Evolutionary conservation across 2,797 vertebrate species (phyloP).

Genomic region (Borostomias antarcticus): DNA sequence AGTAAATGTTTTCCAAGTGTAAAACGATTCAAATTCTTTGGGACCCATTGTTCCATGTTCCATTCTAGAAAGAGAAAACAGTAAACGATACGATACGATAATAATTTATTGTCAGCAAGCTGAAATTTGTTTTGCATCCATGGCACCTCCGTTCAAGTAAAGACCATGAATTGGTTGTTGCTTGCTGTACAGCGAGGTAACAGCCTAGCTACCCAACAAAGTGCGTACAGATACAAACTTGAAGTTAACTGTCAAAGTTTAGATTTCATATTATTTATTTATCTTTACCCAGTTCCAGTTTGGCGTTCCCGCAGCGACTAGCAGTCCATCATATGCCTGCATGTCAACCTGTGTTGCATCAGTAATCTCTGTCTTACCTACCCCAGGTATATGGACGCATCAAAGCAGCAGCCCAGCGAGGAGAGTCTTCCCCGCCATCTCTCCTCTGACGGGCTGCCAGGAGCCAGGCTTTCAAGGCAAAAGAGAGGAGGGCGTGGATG

Average conservation of each 20-base stretch:
- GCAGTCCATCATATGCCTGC: conserved; percentile 17
- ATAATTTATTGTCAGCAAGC: too few relatives aligned
- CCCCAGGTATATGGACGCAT: conserved; percentile 67
- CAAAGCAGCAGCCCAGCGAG: conserved; percentile 65
- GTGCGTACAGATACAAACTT: neutral
- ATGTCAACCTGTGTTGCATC: conserved; percentile 63
- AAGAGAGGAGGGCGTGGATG: conserved; percentile 50
- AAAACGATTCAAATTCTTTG: too few relatives aligned
- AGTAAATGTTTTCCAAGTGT: too few relatives aligned
- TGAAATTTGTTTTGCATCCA: too few relatives aligned
- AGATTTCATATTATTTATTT: too few relatives aligned
- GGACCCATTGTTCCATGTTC: too few relatives aligned
- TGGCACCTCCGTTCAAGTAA: too few relatives aligned
- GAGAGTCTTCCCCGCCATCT: conserved; percentile 45
- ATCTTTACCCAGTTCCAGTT: neutral
- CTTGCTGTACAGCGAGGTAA: too few relatives aligned
- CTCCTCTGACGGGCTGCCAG: conserved; percentile 62
- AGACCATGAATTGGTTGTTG: too few relatives aligned
- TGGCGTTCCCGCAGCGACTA: neutral
- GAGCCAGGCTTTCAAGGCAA: conserved; percentile 54
- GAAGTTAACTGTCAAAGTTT: neutral
- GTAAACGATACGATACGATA: too few relatives aligned
- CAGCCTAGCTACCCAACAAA: neutral
- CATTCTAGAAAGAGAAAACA: too few relatives aligned
- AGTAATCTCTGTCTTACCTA: conserved; percentile 63